phyloP scores from a whole-genome alignment of 2,888 invertebrate species.

The Hylaea fasciaria region DNA sequence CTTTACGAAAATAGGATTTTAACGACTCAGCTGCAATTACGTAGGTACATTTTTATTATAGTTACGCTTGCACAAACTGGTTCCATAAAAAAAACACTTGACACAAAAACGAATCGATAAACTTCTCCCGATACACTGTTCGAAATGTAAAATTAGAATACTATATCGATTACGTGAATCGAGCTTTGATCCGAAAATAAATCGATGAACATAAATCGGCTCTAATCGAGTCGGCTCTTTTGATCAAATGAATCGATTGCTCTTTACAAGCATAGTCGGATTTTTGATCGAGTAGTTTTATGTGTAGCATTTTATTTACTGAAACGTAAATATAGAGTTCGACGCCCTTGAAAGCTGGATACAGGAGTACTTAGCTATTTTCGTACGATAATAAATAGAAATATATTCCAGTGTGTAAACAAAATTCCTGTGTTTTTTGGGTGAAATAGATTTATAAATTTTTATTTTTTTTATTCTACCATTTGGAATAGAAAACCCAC shows the following conservation, averaged over 20 bases:
- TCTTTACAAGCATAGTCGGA: constrained; percentile 40
- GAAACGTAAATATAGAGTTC: constrained; percentile 16
- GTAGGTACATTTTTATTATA: constrained; percentile 13
- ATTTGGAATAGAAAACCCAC: too few species aligned
- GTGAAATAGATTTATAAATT: neutral
- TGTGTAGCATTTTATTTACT: constrained; percentile 25
- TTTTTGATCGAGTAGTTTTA: constrained; percentile 45
- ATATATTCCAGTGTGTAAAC: constrained; percentile 5
- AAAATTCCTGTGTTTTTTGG: neutral
- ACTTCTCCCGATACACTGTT: constrained; percentile 26
- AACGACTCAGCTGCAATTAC: constrained; percentile 22
- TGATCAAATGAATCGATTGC: constrained; percentile 62
- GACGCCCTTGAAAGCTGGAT: constrained; percentile 15
- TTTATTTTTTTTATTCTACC: too few species aligned
- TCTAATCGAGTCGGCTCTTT: constrained; percentile 62
- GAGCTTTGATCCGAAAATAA: constrained; percentile 68
- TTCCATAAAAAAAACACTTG: constrained; percentile 37
- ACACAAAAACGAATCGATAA: constrained; percentile 38
- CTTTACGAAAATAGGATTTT: constrained; percentile 8
- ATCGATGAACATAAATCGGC: constrained; percentile 56
- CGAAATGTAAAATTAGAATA: constrained; percentile 35
- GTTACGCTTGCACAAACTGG: constrained; percentile 16
- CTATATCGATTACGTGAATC: constrained; percentile 48
- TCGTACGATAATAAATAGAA: constrained; percentile 2
- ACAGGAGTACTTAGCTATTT: constrained; percentile 18